Evolutionary conservation across 2,113 vertebrate genomes (phyloP).

Genomic region (Sinocyclocheilus anshuiensis): DNA sequence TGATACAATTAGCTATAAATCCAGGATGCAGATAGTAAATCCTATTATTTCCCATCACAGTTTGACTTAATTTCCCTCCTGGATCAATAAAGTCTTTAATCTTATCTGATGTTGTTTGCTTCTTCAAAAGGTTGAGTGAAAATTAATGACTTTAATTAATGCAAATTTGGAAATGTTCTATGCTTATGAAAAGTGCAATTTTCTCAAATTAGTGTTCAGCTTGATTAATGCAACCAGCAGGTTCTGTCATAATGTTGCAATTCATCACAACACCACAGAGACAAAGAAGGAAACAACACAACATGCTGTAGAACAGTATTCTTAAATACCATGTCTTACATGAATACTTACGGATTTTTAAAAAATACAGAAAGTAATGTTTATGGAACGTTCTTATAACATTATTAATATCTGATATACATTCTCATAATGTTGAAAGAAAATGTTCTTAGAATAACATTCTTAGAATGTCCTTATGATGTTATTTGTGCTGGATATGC

Average conservation of each 20-base stretch:
- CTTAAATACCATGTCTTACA: not conserved
- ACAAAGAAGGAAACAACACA: not conserved
- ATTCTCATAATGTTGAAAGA: too few species aligned
- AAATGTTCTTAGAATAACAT: too few species aligned
- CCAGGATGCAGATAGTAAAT: not conserved
- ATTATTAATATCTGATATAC: too few species aligned
- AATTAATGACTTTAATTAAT: slow-evolving; percentile 7
- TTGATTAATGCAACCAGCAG: slow-evolving; percentile 1
- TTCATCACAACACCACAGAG: slow-evolving; percentile 10
- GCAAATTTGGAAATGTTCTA: not conserved
- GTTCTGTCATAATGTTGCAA: not conserved
- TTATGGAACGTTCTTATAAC: too few species aligned
- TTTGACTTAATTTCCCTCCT: slow-evolving; percentile 10
- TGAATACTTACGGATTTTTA: not conserved
- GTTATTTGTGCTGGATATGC: too few species aligned
- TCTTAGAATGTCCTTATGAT: too few species aligned
- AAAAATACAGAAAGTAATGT: not conserved
- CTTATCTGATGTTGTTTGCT: slow-evolving; percentile 1
- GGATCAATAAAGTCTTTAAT: slow-evolving; percentile 20
- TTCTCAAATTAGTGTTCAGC: slow-evolving; percentile 26
- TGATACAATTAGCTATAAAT: not conserved
- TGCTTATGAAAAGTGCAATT: slow-evolving; percentile 25
- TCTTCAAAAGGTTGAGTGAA: not conserved
- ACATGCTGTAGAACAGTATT: not conserved
- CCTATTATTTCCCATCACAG: slow-evolving; percentile 12